A percentile compares a stretch with the other conserved stretches of the same genome.
Conservation (phyloP, 1,140 invertebrate species). For the Drosophila equinoxialis region DNA sequence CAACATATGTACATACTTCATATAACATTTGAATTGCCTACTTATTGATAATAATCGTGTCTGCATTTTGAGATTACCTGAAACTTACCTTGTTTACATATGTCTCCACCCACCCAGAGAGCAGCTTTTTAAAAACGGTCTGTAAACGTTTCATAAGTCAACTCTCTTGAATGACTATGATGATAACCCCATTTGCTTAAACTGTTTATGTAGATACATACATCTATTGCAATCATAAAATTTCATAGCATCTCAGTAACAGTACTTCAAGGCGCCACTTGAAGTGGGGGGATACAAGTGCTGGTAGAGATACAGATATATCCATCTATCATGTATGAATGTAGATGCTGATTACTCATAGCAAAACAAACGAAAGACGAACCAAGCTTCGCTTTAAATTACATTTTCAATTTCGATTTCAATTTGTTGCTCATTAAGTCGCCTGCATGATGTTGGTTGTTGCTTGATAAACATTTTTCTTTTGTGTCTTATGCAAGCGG, state of each 20-base stretch:
- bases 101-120: not conserved
- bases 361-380: slow-evolving; percentile 8
- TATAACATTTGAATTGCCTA: too few species aligned
- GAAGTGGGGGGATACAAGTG: slow-evolving; percentile 1
- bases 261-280: slow-evolving; percentile 13
- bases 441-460: slow-evolving; percentile 36
- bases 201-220: slow-evolving; percentile 34
- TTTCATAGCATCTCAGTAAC: not conserved
- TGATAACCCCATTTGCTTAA: slow-evolving; percentile 53
- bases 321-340: not conserved
- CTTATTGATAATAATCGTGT: too few species aligned
- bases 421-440: slow-evolving; percentile 76
- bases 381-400: slow-evolving; percentile 13
- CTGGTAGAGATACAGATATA: slow-evolving; percentile 6
- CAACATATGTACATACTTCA: too few species aligned
- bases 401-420: slow-evolving; percentile 71
- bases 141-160: not conserved
- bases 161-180: slow-evolving; percentile 24
- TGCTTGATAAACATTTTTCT: slow-evolving; percentile 69
- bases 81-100: too few species aligned
- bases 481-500: slow-evolving; percentile 60
- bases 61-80: too few species aligned
- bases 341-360: slow-evolving; percentile 6
- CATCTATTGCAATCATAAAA: slow-evolving; percentile 6
- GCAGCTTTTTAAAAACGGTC: not conserved